Evolutionary conservation across 2,113 vertebrate genomes (phyloP).

Genomic region (Ameiurus melas): DNA sequence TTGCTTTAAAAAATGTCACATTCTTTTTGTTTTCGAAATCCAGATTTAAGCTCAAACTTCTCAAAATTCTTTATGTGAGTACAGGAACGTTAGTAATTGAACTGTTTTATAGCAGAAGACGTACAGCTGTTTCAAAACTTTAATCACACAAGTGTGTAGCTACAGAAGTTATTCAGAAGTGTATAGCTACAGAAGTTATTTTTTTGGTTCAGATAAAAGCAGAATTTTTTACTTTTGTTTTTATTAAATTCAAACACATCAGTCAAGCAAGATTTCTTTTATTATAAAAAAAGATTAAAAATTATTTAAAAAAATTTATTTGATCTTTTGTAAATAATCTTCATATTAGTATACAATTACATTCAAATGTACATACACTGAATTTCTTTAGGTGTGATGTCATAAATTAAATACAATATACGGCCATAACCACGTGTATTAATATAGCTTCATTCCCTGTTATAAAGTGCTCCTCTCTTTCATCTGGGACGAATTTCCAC

Average conservation of each 20-base stretch:
- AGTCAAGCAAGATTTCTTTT: background rate
- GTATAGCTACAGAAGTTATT: background rate
- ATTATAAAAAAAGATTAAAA: background rate
- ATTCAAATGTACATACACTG: background rate
- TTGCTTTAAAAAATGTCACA: background rate
- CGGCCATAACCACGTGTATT: background rate
- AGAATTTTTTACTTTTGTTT: background rate
- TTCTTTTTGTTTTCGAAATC: background rate
- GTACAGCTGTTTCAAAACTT: background rate
- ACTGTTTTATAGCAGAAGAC: background rate
- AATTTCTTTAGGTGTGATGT: background rate
- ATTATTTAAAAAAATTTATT: background rate
- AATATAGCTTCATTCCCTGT: background rate
- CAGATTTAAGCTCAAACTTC: background rate
- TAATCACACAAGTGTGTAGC: background rate
- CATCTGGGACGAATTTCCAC: background rate
- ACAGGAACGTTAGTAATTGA: background rate
- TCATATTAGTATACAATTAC: background rate
- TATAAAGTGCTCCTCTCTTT: background rate
- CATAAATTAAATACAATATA: background rate
- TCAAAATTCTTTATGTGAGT: background rate
- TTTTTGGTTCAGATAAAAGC: too few relatives aligned
- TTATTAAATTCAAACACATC: background rate
- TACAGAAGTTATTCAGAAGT: background rate
- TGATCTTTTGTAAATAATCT: background rate